Evolutionary conservation across 2,797 vertebrate genomes (phyloP).

Genomic region (Mus minutoides): DNA sequence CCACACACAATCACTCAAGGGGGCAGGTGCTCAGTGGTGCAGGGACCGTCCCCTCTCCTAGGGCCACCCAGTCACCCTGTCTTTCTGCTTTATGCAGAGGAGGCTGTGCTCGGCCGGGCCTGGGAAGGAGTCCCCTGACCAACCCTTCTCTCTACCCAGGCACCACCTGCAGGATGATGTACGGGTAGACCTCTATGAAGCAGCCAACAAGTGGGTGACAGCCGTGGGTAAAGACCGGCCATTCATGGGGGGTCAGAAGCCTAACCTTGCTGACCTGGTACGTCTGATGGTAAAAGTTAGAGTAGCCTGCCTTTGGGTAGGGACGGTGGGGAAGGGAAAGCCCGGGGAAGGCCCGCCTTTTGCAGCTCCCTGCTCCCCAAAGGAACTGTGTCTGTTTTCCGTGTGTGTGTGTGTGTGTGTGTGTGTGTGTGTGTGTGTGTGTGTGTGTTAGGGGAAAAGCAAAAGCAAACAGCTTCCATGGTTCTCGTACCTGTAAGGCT

Average conservation of each 20-base stretch:
- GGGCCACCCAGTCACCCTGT: fast-evolving
- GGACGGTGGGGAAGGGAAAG: background rate
- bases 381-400: background rate
- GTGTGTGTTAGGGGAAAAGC: background rate
- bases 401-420: background rate
- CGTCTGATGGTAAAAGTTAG: constrained; percentile 49
- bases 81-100: background rate
- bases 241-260: constrained; percentile 95
- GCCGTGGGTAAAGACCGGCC: constrained; percentile 93
- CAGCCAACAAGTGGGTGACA: constrained; percentile 94
- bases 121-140: background rate
- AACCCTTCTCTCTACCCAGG: constrained; percentile 81
- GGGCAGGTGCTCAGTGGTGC: background rate
- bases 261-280: constrained; percentile 98
- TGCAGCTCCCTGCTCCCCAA: background rate
- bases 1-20: fast-evolving
- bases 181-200: constrained; percentile 95
- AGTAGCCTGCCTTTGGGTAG: background rate
- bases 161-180: constrained; percentile 94
- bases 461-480: background rate
- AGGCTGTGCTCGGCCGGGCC: background rate
- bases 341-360: background rate
- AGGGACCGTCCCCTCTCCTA: background rate
- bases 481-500: background rate
- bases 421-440: no score